Conservation (phyloP, 37 sponge, comb jelly and placozoan genomes). For the Bolinopsis microptera region DNA sequence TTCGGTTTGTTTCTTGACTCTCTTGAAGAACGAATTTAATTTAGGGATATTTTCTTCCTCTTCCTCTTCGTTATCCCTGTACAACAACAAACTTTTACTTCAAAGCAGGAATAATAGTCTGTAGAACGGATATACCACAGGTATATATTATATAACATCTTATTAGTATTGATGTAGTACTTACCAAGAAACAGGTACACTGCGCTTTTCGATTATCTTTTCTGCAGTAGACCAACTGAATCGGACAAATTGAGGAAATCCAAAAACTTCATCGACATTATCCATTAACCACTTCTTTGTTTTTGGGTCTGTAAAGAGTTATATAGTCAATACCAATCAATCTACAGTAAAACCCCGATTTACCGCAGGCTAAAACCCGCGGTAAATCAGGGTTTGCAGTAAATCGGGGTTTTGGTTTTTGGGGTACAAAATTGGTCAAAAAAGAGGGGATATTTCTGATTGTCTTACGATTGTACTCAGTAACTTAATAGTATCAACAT, state of each 20-base stretch:
- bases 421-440: no score
- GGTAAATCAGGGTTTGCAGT: no score
- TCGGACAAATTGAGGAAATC: constrained; percentile 89
- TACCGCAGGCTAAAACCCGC: no score
- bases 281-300: constrained; percentile 84
- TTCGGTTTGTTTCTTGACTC: neutral
- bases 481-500: no score
- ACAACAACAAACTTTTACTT: no score
- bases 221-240: constrained; percentile 95
- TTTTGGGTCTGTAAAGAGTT: constrained; percentile 78
- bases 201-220: constrained; percentile 72
- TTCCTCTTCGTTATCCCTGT: constrained; percentile 42
- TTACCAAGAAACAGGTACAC: constrained; percentile 80
- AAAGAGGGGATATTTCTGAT: neutral
- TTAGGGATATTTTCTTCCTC: constrained; percentile 44
- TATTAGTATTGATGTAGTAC: constrained; percentile 12
- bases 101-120: neutral
- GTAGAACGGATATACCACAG: no score
- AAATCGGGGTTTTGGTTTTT: no score
- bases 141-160: neutral
- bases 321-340: no score
- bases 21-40: constrained; percentile 50
- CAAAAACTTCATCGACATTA: constrained; percentile 84
- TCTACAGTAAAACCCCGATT: no score
- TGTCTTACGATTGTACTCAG: no score